phyloP scores from a whole-genome alignment of 2,113 vertebrate genomes.

The Pygoscelis antarcticus region DNA sequence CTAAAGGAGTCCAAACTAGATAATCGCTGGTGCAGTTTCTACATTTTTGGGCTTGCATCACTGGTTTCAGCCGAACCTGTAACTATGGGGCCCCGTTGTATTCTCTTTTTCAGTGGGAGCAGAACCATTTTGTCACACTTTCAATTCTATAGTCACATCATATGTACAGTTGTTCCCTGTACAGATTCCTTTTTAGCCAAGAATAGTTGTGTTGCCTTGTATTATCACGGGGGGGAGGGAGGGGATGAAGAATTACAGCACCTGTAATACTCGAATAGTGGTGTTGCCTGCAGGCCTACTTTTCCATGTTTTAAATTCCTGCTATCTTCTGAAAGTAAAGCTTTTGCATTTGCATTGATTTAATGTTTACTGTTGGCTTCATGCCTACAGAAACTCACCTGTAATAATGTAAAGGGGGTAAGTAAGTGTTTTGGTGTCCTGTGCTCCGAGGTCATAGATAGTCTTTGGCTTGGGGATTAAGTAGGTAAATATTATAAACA shows the following conservation, averaged over 20 bases:
- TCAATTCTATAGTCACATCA: background rate
- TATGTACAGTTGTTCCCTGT: constrained; percentile 40
- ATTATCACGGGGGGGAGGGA: background rate
- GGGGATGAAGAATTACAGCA: background rate
- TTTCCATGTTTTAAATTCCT: background rate
- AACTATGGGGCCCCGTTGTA: background rate
- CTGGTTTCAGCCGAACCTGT: constrained; percentile 37
- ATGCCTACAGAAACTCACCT: constrained; percentile 1
- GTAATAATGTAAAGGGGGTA: background rate
- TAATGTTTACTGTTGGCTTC: background rate
- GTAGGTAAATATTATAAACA: constrained; percentile 24
- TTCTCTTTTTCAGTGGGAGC: constrained; percentile 41
- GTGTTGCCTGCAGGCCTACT: constrained; percentile 13
- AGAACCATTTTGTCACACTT: constrained; percentile 10
- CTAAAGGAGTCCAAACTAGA: constrained; percentile 20
- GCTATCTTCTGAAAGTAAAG: background rate
- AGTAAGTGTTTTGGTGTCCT: background rate
- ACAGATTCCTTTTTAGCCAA: background rate
- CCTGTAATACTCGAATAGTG: background rate
- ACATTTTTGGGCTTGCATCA: background rate
- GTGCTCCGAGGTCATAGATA: background rate
- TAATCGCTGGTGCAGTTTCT: constrained; percentile 22
- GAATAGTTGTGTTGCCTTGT: constrained; percentile 54
- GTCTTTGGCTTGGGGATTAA: constrained; percentile 16
- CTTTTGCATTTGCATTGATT: background rate